phyloP scores from a whole-genome alignment of 2,113 vertebrate species.

The Phrynocephalus versicolor region DNA sequence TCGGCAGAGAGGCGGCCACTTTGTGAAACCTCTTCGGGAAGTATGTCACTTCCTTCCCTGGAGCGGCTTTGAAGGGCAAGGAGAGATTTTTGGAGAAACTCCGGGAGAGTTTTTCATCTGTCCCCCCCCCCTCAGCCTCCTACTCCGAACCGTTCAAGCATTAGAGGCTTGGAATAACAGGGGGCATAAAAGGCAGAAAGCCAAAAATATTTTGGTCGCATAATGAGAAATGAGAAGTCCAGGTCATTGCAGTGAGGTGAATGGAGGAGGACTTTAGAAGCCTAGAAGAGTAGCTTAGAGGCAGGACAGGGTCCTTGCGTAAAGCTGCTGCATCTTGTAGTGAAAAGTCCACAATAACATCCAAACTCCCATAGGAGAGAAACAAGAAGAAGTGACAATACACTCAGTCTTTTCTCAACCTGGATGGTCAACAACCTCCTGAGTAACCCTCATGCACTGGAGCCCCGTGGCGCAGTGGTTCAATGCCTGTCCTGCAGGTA shows the following conservation, averaged over 20 bases:
- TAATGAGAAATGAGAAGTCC: background rate
- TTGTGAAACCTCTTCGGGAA: background rate
- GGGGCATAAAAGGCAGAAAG: background rate
- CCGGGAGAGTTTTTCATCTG: slow-evolving; percentile 47
- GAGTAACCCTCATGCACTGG: background rate
- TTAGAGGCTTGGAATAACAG: slow-evolving; percentile 35
- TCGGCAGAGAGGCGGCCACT: slow-evolving; percentile 27
- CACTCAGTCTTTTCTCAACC: background rate
- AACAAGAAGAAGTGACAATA: no score
- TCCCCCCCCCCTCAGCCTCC: background rate
- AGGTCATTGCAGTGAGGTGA: no score
- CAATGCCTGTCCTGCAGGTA: no score
- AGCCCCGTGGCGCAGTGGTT: no score
- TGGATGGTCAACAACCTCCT: background rate
- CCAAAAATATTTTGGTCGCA: no score
- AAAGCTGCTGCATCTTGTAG: no score
- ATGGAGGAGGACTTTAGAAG: no score
- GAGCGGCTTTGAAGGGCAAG: slow-evolving; percentile 47
- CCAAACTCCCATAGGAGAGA: no score
- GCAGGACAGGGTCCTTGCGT: no score
- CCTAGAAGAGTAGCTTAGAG: no score
- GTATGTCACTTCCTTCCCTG: slow-evolving; percentile 61
- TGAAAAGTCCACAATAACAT: no score
- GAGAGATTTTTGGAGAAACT: slow-evolving; percentile 10
- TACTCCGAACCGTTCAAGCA: slow-evolving; percentile 39